These are phyloP conservation scores for Drosophila baimaii DNA, from an alignment of 1,140 invertebrate genomes.

Conservation along the genomic window DNA sequence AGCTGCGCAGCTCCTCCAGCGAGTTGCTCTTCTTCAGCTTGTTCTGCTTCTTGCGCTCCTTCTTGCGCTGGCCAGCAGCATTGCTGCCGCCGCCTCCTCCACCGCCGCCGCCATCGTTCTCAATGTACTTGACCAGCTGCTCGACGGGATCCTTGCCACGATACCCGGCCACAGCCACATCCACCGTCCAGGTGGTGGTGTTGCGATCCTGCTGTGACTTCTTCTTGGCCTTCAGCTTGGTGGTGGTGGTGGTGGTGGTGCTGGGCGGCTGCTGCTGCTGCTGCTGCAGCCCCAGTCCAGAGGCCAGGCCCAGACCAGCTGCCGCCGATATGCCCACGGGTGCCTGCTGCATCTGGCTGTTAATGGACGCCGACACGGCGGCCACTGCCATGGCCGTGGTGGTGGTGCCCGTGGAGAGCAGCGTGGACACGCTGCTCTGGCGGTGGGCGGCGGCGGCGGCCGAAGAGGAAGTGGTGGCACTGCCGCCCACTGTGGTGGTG, in stretches of 20 bases:
- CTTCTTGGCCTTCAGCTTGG: slow-evolving; percentile 72
- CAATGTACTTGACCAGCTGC: slow-evolving; percentile 85
- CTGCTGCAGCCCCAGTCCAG: slow-evolving; percentile 2
- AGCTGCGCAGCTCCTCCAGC: slow-evolving; percentile 87
- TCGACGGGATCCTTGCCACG: slow-evolving; percentile 86
- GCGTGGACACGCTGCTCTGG: slow-evolving; percentile 57
- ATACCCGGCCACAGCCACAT: slow-evolving; percentile 86
- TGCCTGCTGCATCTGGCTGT: slow-evolving; percentile 51
- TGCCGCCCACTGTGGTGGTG: slow-evolving; percentile 39
- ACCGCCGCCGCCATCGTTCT: slow-evolving; percentile 66
- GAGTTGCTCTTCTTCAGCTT: slow-evolving; percentile 88
- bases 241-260: slow-evolving; percentile 51
- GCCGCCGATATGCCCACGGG: slow-evolving; percentile 1
- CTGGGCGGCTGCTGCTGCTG: slow-evolving; percentile 46
- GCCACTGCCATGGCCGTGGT: slow-evolving; percentile 64
- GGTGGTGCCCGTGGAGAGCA: slow-evolving; percentile 52
- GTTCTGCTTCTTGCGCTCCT: slow-evolving; percentile 76
- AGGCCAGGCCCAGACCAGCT: background rate
- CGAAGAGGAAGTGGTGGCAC: slow-evolving; percentile 33
- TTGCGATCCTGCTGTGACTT: slow-evolving; percentile 85
- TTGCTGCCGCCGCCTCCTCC: slow-evolving; percentile 13
- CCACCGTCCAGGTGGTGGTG: slow-evolving; percentile 85
- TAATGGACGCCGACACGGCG: slow-evolving; percentile 57
- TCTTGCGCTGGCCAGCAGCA: slow-evolving; percentile 57
- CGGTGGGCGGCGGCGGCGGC: slow-evolving; percentile 22